Conservation (phyloP, 2,113 vertebrate genomes). For the Peromyscus leucopus region DNA sequence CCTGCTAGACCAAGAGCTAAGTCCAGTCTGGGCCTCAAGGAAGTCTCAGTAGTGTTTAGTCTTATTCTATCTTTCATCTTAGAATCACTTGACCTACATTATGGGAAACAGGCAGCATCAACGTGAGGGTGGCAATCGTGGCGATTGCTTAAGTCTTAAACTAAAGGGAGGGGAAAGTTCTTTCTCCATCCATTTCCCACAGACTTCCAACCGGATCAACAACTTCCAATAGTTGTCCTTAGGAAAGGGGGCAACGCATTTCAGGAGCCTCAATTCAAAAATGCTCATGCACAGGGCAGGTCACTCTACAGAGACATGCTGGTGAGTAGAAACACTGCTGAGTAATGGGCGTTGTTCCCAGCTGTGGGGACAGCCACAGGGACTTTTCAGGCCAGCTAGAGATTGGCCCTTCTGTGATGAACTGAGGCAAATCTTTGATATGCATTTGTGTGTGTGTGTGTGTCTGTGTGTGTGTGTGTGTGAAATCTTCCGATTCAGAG, state of each 20-base stretch:
- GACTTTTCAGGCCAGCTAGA: background rate
- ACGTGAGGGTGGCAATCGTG: background rate
- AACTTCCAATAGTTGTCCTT: background rate
- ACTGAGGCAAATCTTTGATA: background rate
- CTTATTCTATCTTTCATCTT: constrained; percentile 43
- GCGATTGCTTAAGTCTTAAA: background rate
- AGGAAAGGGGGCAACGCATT: background rate
- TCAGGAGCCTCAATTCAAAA: background rate
- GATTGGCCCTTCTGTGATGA: background rate
- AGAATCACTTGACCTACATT: background rate
- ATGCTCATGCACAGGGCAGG: background rate
- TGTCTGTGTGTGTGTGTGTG: background rate
- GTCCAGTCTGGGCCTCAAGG: background rate
- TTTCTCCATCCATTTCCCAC: background rate
- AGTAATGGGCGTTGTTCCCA: background rate
- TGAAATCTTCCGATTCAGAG: background rate
- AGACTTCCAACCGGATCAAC: background rate
- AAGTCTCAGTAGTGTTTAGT: background rate
- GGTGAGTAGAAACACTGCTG: no score
- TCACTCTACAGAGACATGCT: background rate
- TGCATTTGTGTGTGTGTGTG: background rate
- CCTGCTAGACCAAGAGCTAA: background rate
- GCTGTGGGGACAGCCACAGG: no score
- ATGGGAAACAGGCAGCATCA: background rate
- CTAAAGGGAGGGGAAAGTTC: background rate